Conservation (phyloP, 2,888 invertebrate species). For the Ceramica pisi region DNA sequence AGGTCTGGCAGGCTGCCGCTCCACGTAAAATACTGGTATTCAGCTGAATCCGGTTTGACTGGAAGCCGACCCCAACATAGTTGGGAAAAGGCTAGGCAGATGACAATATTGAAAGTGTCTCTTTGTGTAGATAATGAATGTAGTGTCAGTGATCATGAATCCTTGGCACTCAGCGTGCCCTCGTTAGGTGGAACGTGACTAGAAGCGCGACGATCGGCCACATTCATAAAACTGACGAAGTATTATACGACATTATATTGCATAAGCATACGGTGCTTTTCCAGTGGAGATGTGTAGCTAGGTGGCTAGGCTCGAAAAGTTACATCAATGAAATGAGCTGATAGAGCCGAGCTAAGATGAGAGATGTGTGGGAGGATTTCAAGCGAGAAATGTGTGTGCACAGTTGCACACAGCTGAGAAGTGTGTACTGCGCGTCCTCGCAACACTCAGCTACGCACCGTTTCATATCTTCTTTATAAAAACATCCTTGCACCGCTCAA, state of each 20-base stretch:
- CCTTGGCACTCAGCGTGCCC: conserved; percentile 47
- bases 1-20: too few species aligned
- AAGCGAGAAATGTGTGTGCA: not conserved
- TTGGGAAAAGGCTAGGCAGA: too few species aligned
- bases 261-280: not conserved
- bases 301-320: not conserved
- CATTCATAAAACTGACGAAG: conserved; percentile 37
- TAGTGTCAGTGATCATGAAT: conserved; percentile 44
- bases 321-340: too few species aligned
- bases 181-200: conserved; percentile 58
- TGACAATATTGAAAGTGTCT: not conserved
- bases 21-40: too few species aligned
- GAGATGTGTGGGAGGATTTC: not conserved
- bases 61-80: too few species aligned
- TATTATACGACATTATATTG: conserved; percentile 22
- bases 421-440: not conserved
- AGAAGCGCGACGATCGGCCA: conserved; percentile 19
- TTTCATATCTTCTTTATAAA: too few species aligned
- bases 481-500: too few species aligned
- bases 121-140: conserved; percentile 20
- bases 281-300: not conserved
- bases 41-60: too few species aligned
- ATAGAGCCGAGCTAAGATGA: not conserved
- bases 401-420: not conserved
- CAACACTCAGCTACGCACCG: too few species aligned